phyloP scores from a whole-genome alignment of 2,888 invertebrate species.

The Dexiosoma caninum region DNA sequence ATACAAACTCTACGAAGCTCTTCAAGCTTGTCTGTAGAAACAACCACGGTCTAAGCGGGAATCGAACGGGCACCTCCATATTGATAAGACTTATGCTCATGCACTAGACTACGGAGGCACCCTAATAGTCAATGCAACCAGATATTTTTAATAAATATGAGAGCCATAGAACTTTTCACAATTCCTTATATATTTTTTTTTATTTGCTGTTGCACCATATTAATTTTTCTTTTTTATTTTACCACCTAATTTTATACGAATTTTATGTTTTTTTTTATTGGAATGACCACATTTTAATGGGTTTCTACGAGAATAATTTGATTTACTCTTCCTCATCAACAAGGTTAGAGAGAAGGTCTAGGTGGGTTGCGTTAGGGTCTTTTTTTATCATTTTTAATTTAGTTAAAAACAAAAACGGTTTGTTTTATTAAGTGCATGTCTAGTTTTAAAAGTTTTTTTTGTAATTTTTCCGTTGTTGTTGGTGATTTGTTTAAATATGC shows the following conservation, averaged over 20 bases:
- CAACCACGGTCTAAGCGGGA: too few species aligned
- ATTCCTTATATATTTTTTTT: not conserved
- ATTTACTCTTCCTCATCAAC: slow-evolving; percentile 22
- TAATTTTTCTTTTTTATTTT: not conserved
- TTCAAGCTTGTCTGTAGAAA: too few species aligned
- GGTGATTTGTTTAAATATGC: not conserved
- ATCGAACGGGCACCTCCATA: too few species aligned
- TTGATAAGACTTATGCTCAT: too few species aligned
- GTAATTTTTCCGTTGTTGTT: not conserved
- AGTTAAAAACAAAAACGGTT: not conserved
- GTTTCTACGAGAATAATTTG: not conserved
- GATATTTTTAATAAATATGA: not conserved
- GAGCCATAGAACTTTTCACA: not conserved
- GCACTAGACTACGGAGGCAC: too few species aligned
- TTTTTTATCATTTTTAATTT: not conserved
- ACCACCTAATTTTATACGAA: not conserved
- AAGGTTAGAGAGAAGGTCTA: slow-evolving; percentile 42
- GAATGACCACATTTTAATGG: not conserved
- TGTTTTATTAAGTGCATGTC: not conserved
- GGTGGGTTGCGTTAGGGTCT: not conserved
- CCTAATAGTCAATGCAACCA: not conserved
- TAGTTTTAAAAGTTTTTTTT: not conserved
- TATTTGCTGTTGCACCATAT: not conserved
- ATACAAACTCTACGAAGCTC: too few species aligned
- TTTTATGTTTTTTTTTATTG: slow-evolving; percentile 1